Evolutionary conservation across 1,140 invertebrate genomes (phyloP).

Genomic region (Varroa destructor): DNA sequence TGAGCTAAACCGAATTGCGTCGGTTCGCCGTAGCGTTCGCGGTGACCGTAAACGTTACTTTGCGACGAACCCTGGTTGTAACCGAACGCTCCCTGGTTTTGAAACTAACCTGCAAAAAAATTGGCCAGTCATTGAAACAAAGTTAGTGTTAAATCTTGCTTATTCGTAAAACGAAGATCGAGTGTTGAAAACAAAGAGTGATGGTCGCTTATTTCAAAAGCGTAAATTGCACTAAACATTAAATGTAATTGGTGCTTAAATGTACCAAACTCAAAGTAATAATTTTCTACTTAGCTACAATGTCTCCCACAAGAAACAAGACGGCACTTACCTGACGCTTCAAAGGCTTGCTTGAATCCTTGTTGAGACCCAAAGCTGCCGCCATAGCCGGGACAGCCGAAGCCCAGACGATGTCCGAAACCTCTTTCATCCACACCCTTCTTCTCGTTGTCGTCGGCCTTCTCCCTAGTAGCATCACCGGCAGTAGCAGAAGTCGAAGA

Average conservation of each 20-base stretch:
- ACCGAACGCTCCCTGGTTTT: constrained; percentile 23
- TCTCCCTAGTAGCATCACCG: background rate
- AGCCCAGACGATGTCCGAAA: background rate
- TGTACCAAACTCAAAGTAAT: background rate
- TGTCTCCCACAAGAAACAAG: background rate
- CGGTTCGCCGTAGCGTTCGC: constrained; percentile 9
- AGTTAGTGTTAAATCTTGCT: background rate
- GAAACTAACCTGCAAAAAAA: constrained; percentile 8
- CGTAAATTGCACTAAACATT: background rate
- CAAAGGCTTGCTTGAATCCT: constrained; percentile 17
- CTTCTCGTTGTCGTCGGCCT: background rate
- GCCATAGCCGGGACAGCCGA: background rate
- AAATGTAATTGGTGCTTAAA: background rate
- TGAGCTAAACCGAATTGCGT: constrained; percentile 11
- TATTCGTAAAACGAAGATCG: background rate
- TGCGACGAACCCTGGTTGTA: constrained; percentile 6
- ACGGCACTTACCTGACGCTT: background rate
- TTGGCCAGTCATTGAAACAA: background rate
- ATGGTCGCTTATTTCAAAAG: too few relatives aligned
- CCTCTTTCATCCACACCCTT: constrained; percentile 18
- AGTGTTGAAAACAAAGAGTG: too few relatives aligned
- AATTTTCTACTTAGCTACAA: background rate
- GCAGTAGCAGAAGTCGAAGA: background rate
- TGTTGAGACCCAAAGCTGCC: constrained; percentile 1
- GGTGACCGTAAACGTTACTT: background rate